Base-by-base conservation (phyloP, 2,888 invertebrate species). In the Drosophila neotestacea region DNA sequence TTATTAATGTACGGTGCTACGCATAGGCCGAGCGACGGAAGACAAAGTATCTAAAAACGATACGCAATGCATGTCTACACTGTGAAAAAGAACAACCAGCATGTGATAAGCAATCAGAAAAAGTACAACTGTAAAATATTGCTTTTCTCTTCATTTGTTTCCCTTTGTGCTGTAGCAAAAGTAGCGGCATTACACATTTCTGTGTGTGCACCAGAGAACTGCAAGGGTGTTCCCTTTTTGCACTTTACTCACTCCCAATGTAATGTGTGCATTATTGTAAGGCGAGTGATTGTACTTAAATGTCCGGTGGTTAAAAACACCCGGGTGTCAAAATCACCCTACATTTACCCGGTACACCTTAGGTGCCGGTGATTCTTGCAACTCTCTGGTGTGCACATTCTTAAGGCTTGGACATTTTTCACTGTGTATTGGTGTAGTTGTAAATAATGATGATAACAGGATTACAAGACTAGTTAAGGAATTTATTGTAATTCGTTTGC, bases 361-460 rank as follows among this genome's bases (percentile, higher is more conserved):
- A n/a, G n/a, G n/a, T 16, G 16, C 16, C 16, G 16, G 16, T 16
- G 16, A 16, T 16, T 16, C 16, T 16, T 16, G 16, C 16, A 16
- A 1, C 1, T 16, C 16, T 16, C 16, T 16, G 16, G 11, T 42
- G 1, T 22, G 42, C 9, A 42, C 9, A 42, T 10, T 27, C 48
- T 36, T 22, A 6, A 6, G 2, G 34, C 34, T 36, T n/a, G 11
- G 4, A 11, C 22, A 7, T 61, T 65, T 74, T 56, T 38, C 55
- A n/a, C 72, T 46, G 32, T 46, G 68, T 61, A 41, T 76, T 61
- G 59, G 41, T 84, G 78, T 84, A 84, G 80, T 82, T 83, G 80
- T 84, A 84, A 80, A 83, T 83, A 84, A 80, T 82, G 78, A 80
- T 83, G 85, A 82, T 82, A 82, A 82, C 76, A 68, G 81, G 82